Base-by-base conservation (phyloP, 2,888 invertebrate genomes). In the Lagria hirta region DNA sequence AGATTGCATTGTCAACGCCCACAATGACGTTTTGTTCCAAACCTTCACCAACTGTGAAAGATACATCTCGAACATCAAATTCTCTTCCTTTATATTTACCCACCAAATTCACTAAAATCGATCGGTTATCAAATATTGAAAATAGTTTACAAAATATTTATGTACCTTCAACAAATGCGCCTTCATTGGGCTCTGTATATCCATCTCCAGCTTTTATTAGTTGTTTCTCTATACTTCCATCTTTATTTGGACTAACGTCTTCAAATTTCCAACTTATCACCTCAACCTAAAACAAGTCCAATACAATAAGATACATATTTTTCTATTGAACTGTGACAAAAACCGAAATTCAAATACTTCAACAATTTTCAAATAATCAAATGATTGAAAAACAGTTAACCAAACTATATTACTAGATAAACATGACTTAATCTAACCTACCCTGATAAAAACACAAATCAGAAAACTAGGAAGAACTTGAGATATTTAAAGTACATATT, bases 41-140 rank as follows among this genome's bases (percentile, higher is more conserved):
- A 4, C 91, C 94, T 71, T 97, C 96, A 0, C 97, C 97, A 11
- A 95, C 73, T 8, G 76, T 72, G 71, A 96, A 98, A 14, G 82
- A 79, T 0, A 93, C 79, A 24, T 90, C 86, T 55, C 89, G 78
- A 10, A 87, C 85, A 60, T 96, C 94, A 70, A 95, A 91, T 4
- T 78, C 71, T 42, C 65, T 68, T 1, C 78, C 83, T 36, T 84
- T 77, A 55, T 81, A 80, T 45, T 74, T 79, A 2, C 87, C 85
- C 60, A 81, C 76, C 18, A 91, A 65, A 61, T 88, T 84, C 48
- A 91, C 90, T 89, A 72, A 27, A 76, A 75, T 67, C n/a, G n/a
- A n/a, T n/a, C n/a, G n/a, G n/a, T n/a, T n/a, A n/a, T n/a, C n/a
- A 4, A 17, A 14, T 5, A 18, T 1, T 6, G 6, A 29, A 37